phyloP scores from a whole-genome alignment of 2,113 vertebrate species.

The Pogonocichla stellata region DNA sequence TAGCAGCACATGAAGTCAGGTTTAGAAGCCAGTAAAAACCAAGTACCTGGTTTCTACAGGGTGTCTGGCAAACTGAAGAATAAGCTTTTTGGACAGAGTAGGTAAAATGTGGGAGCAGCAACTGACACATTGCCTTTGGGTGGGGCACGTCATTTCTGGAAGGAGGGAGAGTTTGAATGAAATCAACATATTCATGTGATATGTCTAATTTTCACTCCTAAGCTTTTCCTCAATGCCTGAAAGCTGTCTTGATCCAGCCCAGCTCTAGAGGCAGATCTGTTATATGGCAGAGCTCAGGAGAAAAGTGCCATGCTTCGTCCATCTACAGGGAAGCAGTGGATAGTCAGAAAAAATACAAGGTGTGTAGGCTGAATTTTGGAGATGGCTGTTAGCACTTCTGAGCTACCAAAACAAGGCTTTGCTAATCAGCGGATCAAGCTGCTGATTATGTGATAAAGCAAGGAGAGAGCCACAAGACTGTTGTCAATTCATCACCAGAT shows the following conservation, averaged over 20 bases:
- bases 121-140: neutral
- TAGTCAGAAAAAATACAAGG: neutral
- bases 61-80: neutral
- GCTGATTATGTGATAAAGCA: slow-evolving; percentile 24
- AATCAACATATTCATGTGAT: neutral
- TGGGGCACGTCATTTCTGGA: neutral
- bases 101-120: neutral
- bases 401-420: neutral
- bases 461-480: neutral
- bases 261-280: neutral
- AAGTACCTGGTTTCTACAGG: neutral
- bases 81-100: neutral
- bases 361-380: neutral
- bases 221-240: neutral
- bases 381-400: neutral
- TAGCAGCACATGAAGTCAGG: neutral
- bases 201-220: neutral
- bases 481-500: slow-evolving; percentile 9
- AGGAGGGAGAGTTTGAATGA: neutral
- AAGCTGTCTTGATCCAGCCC: neutral
- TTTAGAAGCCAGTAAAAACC: neutral
- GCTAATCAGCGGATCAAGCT: neutral
- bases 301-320: neutral
- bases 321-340: neutral
- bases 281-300: neutral